phyloP scores from a whole-genome alignment of 2,113 vertebrate genomes.

The Neofelis nebulosa region DNA sequence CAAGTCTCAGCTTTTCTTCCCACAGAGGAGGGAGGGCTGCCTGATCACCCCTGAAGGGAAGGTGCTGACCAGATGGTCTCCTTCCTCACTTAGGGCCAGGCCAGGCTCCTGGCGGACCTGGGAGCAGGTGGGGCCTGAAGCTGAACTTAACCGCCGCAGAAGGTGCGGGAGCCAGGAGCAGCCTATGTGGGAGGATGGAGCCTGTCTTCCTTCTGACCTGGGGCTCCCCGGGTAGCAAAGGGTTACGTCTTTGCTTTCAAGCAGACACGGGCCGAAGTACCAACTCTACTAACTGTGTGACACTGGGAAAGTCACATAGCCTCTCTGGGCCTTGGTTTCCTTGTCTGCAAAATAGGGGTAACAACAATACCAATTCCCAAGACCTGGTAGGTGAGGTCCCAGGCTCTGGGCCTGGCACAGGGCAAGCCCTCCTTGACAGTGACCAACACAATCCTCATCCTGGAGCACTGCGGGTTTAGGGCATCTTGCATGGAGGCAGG shows the following conservation, averaged over 20 bases:
- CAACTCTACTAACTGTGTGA: not conserved
- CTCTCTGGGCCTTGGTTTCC: not conserved
- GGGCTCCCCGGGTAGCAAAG: not conserved
- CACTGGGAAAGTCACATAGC: not conserved
- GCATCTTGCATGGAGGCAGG: not conserved
- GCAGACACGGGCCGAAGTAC: not conserved
- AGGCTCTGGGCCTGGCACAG: not conserved
- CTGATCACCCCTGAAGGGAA: not conserved
- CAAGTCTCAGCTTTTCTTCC: slow-evolving; percentile 17
- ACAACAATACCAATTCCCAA: not conserved
- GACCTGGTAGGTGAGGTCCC: not conserved
- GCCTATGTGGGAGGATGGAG: not conserved
- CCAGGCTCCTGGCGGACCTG: rapidly evolving
- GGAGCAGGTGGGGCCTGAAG: not conserved
- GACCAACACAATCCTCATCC: not conserved
- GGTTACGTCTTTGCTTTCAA: not conserved
- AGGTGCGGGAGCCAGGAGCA: not conserved
- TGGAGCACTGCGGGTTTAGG: not conserved
- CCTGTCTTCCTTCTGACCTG: too few species aligned
- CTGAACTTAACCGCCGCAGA: not conserved
- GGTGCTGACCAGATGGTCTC: not conserved
- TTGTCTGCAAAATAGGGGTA: not conserved
- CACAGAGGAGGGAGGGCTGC: slow-evolving; percentile 7
- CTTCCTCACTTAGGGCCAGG: not conserved
- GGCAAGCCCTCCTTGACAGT: not conserved